Evolutionary conservation across 2,888 invertebrate species (phyloP), one percentile per base, ranked within the genome.

Genomic region (Coenonympha arcania): DNA sequence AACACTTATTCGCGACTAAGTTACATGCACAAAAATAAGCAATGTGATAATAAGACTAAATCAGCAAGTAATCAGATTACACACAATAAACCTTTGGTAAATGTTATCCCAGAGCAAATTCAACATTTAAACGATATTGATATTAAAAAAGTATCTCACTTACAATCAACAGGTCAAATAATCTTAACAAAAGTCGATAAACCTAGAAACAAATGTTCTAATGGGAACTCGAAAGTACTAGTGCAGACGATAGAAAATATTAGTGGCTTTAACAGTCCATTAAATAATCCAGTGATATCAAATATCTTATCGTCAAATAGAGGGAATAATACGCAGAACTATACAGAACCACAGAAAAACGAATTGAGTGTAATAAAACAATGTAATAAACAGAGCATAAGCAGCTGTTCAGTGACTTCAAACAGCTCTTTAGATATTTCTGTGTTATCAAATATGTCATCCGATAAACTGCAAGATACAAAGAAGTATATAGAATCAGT

Each of bases 1-100:
- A 78, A 83, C 47, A 86, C 86, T 2, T 86, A 85, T 60, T 68
- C 85, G 9, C 76, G 86, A 20, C 74, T 78, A 40, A 83, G 73
- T 56, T 86, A 84, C 56, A 71, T 81, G 70, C 81, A 83, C 57
- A 85, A 78, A 63, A 80, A 69, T 54, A 78, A 79, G 61, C 77
- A 77, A 59, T 64, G 52, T 20, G 77, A 79, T 44, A 57, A 56
- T 3, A 76, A 71, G 57, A 43, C 60, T 2, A 72, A 72, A 61
- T 61, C 60, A 20, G 45, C 62, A 19, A 41, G 15, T 30, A 57
- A 61, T 28, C 53, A 49, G 48, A 16, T 39, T 40, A 26, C 41
- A 45, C 41, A 50, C 42, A 50, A 37, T 15, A 48, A 41, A 22
- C 26, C 24, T 20, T 9, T 24, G 6, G n/a, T 46, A 22, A 44